Percentiles rank a stretch among this genome's conserved stretches.
Conservation (phyloP, 2,113 vertebrate genomes). For the Loxodonta africana region DNA sequence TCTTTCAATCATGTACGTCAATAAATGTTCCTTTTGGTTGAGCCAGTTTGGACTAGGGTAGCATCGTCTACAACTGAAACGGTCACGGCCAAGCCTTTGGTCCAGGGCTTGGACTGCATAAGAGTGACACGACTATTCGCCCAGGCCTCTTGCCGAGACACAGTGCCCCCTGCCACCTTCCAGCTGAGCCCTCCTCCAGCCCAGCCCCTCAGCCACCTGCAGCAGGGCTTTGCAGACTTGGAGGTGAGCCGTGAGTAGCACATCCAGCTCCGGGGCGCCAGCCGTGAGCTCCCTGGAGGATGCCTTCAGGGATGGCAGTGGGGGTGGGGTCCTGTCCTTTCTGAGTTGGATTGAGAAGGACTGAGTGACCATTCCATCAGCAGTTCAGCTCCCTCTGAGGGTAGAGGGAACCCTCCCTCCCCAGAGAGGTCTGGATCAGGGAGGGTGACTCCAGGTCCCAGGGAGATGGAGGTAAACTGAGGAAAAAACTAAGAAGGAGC, state of each 20-base stretch:
- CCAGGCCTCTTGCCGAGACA: accelerated
- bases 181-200: not conserved
- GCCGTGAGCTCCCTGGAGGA: constrained; percentile 88
- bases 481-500: not conserved
- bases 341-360: constrained; percentile 63
- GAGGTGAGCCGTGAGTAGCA: constrained; percentile 91
- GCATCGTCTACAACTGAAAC: not conserved
- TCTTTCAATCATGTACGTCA: not conserved
- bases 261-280: constrained; percentile 91
- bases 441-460: not conserved
- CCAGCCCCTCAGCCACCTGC: constrained; percentile 85
- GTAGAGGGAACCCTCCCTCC: not conserved
- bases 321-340: constrained; percentile 83
- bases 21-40: not conserved
- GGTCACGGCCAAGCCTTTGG: not conserved
- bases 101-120: accelerated
- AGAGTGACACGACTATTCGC: accelerated
- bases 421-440: not conserved
- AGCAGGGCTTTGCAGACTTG: constrained; percentile 92
- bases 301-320: constrained; percentile 77
- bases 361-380: not conserved
- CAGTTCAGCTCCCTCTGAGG: not conserved
- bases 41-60: not conserved
- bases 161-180: not conserved
- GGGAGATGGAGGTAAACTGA: not conserved